phyloP scores from a whole-genome alignment of 2,113 vertebrate genomes.

The Saiga tatarica region DNA sequence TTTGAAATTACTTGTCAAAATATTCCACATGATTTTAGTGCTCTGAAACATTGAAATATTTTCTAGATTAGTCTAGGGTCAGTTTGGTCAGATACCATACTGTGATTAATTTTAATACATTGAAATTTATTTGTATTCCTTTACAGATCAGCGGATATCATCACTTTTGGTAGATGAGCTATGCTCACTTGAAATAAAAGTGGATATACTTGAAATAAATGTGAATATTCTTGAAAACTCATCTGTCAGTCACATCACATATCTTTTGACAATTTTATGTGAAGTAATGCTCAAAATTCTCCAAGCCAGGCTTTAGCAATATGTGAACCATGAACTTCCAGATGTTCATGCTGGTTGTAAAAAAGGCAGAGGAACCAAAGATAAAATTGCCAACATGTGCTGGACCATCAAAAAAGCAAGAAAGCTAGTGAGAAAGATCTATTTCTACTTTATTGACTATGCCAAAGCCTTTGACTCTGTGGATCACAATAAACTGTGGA shows the following conservation, averaged over 20 bases:
- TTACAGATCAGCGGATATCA: neutral
- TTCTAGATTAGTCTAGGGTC: neutral
- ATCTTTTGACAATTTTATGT: neutral
- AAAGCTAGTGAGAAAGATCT: no score
- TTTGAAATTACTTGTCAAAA: neutral
- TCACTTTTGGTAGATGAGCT: neutral
- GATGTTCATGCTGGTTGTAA: no score
- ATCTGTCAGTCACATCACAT: neutral
- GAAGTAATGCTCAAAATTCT: no score
- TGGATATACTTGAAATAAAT: neutral
- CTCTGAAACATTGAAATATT: neutral
- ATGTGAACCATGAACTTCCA: no score
- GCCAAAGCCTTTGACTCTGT: no score
- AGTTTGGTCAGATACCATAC: neutral
- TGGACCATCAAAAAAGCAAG: no score
- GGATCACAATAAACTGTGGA: no score
- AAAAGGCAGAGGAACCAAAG: no score
- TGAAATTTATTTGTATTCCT: neutral
- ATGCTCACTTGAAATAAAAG: neutral
- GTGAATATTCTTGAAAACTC: neutral
- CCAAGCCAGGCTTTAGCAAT: no score
- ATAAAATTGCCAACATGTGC: no score
- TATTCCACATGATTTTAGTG: neutral
- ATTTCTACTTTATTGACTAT: no score
- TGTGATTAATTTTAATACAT: neutral